Base-by-base conservation (phyloP, 2,113 vertebrate genomes). In the Ageneiosus marmoratus region DNA sequence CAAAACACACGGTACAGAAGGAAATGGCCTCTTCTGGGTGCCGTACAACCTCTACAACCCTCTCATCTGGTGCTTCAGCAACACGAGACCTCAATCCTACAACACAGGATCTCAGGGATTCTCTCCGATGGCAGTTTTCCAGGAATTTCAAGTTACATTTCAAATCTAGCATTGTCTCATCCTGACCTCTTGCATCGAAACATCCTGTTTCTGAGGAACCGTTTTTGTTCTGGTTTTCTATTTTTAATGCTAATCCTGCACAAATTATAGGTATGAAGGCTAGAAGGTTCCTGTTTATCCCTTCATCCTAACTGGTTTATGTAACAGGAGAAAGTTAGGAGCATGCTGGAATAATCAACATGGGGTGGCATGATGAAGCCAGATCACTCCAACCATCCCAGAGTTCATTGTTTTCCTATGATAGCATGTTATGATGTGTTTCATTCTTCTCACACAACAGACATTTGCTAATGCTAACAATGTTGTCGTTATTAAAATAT, bases 151-250 rank as follows among this genome's bases (percentile, higher is more conserved):
- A n/a, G 2, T 74, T 50, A 67, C 62, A 24, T 32, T 51, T 32
- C 58, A 55, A 29, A 67, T 53, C 24, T 58, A 77, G 53, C 53
- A 58, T 77, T 58, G 75, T 77, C 75, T 77, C 53, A 7, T 77
- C 5, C 12, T 41, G 75, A 77, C 50, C 75, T 77, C 51, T 77
- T 41, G 27, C 46, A 74, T 20, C 16, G 24, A 7, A 27, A 22
- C 73, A 32, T 75, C 74, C 74, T 76, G 74, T 76, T 34, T 55
- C 74, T 55, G 50, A 55, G 50, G 74, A 53, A 51, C 48, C 29
- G 37, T 37, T 77, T 77, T 37, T 77, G 29, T 77, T 55, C 46
- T 46, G 46, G 46, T 6, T 37, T 58, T 37, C 50, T 58, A 77
- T 77, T 77, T 58, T 41, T 58, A 77, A 37, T 24, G 53, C 50